Evolutionary conservation across 2,888 invertebrate species (phyloP).

Genomic region (Volucella bombylans): DNA sequence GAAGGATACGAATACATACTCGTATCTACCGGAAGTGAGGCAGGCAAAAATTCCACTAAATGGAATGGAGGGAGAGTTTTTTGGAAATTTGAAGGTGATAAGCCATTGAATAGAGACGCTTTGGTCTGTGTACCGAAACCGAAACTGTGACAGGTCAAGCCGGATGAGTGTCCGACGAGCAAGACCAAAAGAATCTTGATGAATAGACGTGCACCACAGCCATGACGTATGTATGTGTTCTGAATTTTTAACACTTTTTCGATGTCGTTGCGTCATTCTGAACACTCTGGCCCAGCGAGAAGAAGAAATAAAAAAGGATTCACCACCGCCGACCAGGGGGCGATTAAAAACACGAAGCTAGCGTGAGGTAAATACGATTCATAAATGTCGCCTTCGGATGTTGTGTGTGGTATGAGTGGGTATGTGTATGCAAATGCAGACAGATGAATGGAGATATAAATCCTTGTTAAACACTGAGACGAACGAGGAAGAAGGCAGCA

Average conservation of each 20-base stretch:
- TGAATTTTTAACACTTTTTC: slow-evolving; percentile 60
- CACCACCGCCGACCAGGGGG: neutral
- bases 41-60: slow-evolving; percentile 57
- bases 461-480: slow-evolving; percentile 68
- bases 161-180: slow-evolving; percentile 23
- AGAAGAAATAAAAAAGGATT: neutral
- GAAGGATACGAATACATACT: slow-evolving; percentile 14
- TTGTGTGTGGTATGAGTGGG: neutral
- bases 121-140: neutral
- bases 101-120: slow-evolving; percentile 55
- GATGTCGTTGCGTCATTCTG: too few relatives aligned
- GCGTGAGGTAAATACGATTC: slow-evolving; percentile 56
- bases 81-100: slow-evolving; percentile 65
- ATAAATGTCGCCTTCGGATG: slow-evolving; percentile 46
- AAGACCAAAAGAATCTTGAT: slow-evolving; percentile 37
- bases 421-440: slow-evolving; percentile 34
- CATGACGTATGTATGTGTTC: slow-evolving; percentile 37
- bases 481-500: slow-evolving; percentile 10
- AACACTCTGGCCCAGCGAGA: too few relatives aligned
- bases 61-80: slow-evolving; percentile 52
- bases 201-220: slow-evolving; percentile 61
- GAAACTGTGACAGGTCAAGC: slow-evolving; percentile 45
- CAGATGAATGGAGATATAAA: slow-evolving; percentile 73
- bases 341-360: slow-evolving; percentile 51
- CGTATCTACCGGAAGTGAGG: slow-evolving; percentile 62